A percentile compares a stretch with the other conserved stretches of the same genome.
Evolutionary conservation across 1,140 invertebrate genomes (phyloP).

Genomic region (Ceratina calcarata): DNA sequence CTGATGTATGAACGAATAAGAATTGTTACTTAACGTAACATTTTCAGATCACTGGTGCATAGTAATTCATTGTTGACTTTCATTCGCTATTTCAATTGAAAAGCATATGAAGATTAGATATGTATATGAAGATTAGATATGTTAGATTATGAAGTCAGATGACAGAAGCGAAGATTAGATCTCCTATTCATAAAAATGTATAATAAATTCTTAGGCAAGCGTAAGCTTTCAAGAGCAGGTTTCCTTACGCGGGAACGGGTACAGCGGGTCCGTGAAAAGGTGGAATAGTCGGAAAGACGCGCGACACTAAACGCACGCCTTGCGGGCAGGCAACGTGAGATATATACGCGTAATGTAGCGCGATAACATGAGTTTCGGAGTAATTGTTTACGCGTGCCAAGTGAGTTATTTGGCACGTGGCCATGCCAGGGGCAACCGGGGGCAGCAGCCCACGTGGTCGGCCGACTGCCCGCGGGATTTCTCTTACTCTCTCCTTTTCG

Average conservation of each 20-base stretch:
- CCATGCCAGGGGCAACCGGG: constrained; percentile 55
- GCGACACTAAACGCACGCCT: constrained; percentile 34
- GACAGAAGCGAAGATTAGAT: no score
- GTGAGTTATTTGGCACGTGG: constrained; percentile 74
- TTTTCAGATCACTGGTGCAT: no score
- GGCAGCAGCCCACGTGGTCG: constrained; percentile 68
- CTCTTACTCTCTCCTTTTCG: constrained; percentile 18
- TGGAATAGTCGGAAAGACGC: constrained; percentile 20
- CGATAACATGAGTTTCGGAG: constrained; percentile 70
- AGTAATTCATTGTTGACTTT: no score
- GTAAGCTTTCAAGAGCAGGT: not conserved
- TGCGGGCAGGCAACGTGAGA: constrained; percentile 49
- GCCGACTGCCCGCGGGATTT: constrained; percentile 57
- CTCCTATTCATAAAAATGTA: not conserved
- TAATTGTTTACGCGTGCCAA: constrained; percentile 78
- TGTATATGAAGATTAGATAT: no score
- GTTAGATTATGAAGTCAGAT: no score
- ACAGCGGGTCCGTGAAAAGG: not conserved
- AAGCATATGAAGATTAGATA: no score
- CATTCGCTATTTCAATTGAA: no score
- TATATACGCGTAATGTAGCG: constrained; percentile 66
- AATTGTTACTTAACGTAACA: no score
- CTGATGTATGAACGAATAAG: no score
- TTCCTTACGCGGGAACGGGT: constrained; percentile 27
- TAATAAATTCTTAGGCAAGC: not conserved